These are phyloP conservation scores for Ricordea florida DNA, from an alignment of 92 coral and sea anemone genomes.

Conservation along the genomic window DNA sequence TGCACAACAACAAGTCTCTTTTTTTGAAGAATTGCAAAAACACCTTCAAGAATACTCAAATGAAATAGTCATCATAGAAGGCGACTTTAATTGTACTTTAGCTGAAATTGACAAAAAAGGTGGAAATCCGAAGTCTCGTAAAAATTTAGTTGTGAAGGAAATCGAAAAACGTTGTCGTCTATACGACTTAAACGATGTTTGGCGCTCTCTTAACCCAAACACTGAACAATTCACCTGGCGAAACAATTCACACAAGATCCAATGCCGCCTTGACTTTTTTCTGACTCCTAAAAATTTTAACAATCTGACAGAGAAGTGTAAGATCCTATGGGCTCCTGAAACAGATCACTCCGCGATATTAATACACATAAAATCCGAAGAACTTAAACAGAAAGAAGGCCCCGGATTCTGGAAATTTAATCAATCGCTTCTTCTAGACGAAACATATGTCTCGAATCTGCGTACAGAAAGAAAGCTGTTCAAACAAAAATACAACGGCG, in stretches of 20 bases:
- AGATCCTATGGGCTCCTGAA: constrained; percentile 13
- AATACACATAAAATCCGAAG: background rate
- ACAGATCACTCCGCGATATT: constrained; percentile 33
- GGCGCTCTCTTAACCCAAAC: background rate
- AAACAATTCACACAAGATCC: background rate
- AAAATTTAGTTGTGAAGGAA: background rate
- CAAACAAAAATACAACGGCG: background rate
- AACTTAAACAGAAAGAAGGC: background rate
- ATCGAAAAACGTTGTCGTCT: background rate
- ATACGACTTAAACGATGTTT: background rate
- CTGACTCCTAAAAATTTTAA: too few species aligned
- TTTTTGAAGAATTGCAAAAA: background rate
- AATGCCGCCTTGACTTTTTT: too few species aligned
- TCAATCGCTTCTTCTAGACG: constrained; percentile 1
- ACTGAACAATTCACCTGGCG: background rate
- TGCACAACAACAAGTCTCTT: background rate
- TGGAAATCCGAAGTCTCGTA: background rate
- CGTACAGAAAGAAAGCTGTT: background rate
- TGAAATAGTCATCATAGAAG: background rate
- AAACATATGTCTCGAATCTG: background rate
- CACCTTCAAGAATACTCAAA: background rate
- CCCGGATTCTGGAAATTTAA: constrained; percentile 14
- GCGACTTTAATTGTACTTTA: constrained; percentile 8
- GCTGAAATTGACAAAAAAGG: constrained; percentile 8
- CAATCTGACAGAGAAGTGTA: too few species aligned